phyloP scores from a whole-genome alignment of 2,888 invertebrate species.

The Megamerina dolium region DNA sequence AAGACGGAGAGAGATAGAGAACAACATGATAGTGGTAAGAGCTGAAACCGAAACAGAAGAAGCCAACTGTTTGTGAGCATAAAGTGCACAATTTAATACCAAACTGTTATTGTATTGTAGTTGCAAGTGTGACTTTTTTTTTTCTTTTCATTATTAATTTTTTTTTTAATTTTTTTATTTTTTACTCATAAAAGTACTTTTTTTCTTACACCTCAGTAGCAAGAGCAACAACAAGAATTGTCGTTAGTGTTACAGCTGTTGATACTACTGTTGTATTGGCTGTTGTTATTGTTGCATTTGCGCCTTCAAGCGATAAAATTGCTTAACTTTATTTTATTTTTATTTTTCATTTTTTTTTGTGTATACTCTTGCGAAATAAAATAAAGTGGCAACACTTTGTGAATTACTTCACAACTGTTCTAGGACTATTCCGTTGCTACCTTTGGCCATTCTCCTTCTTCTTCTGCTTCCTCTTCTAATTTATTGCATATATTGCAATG shows the following conservation, averaged over 20 bases:
- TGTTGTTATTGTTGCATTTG: not conserved
- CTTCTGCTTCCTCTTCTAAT: not conserved
- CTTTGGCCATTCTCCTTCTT: too few species aligned
- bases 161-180: not conserved
- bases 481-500: not conserved
- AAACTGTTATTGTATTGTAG: too few species aligned
- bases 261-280: not conserved
- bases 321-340: too few species aligned
- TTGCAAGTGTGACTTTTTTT: not conserved
- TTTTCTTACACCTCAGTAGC: not conserved
- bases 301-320: not conserved
- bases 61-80: too few species aligned
- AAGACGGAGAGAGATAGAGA: not conserved
- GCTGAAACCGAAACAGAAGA: too few species aligned
- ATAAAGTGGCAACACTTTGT: too few species aligned
- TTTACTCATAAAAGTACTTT: not conserved
- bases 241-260: not conserved
- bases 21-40: too few species aligned
- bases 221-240: not conserved
- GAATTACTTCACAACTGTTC: too few species aligned
- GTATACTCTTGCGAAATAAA: too few species aligned
- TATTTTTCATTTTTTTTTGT: conserved; percentile 1
- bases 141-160: not conserved
- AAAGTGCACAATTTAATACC: not conserved
- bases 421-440: too few species aligned